Base-by-base conservation (phyloP, 2,888 invertebrate species). In the Chydorus sphaericus region DNA sequence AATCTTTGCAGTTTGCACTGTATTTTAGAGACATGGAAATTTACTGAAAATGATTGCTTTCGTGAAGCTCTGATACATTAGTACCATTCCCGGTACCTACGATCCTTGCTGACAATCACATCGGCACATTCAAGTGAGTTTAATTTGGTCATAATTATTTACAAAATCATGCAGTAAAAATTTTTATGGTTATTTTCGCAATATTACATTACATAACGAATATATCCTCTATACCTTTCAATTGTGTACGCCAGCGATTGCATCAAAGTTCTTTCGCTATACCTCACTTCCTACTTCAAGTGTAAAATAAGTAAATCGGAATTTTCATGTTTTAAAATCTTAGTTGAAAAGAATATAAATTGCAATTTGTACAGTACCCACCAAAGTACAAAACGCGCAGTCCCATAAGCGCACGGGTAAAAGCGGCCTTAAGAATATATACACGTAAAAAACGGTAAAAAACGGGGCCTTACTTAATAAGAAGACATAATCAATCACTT, bases 91-190 rank as follows among this genome's bases (percentile, higher is more conserved):
- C 30, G 97, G 97, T 3, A 94, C n/a, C n/a, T n/a, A n/a, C 96
- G 28, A 85, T 96, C 66, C 71, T 97, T 38, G 92, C 97, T 0
- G 97, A 97, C 70, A 88, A 91, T 58, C 83, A 80, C 73, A 74
- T 93, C 48, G 96, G 96, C 53, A 86, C 91, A 72, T 97, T 85
- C 71, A 82, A 10, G n/a, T n/a, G n/a, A n/a, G n/a, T n/a, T n/a
- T n/a, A n/a, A 44, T 23, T 11, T 26, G 8, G 8, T 10, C 8
- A 33, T n/a, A 11, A n/a, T 18, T 44, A 14, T 44, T 44, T 44
- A 11, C 59, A 39, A 33, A 33, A 33, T 33, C 14, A 14, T 10
- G n/a, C n/a, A n/a, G n/a, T n/a, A 10, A 33, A n/a, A 33, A 10
- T 10, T 14, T 8, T 8, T 33, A 33, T 33, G 8, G 8, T 10